Evolutionary conservation across 2,113 vertebrate genomes (phyloP), one percentile per base, ranked within the genome.

Genomic region (Clinocottus analis): DNA sequence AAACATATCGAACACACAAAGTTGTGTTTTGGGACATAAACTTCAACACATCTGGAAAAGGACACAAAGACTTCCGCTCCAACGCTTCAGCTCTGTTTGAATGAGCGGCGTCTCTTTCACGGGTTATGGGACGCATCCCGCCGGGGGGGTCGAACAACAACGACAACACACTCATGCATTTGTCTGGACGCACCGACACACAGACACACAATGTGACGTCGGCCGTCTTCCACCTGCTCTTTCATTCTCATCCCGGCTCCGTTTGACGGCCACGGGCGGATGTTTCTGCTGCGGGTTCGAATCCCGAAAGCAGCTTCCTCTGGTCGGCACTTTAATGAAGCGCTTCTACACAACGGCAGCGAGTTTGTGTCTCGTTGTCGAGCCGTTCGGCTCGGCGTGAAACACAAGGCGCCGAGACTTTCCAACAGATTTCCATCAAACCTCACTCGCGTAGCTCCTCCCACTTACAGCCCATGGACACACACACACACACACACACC

Each of bases 381-480:
- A 84, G 73, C 79, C 88, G 88, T 87, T 79, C 86, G 84, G 82
- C 73, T 62, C 5, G 66, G 53, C 77, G 81, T 91, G n/a, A 88
- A 91, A 90, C 80, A 84, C 75, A 72, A 75, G 72, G 85, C 41
- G 16, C 53, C 11, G 13, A 87, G 79, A 78, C 77, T 80, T 82
- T 89, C 83, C 85, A 63, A 80, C 69, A 70, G 84, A 73, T 88
- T 84, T 84, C 78, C 85, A 65, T 84, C 67, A 33, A 85, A 86
- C 73, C 3, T 33, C 6, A 14, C 19, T 55, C 9, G 1, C 13
- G 21, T 37, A 10, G n/a, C n/a, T 65, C n/a, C n/a, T 56, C 16
- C 7, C 35, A 5, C 23, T 47, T n/a, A 5, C 37, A 3, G 39
- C 56, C 23, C 8, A 8, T 33, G 4, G 8, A n/a, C 19, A 16